These are phyloP conservation scores for Leuciscus waleckii DNA, from an alignment of 2,797 vertebrate genomes.

Conservation along the genomic window DNA sequence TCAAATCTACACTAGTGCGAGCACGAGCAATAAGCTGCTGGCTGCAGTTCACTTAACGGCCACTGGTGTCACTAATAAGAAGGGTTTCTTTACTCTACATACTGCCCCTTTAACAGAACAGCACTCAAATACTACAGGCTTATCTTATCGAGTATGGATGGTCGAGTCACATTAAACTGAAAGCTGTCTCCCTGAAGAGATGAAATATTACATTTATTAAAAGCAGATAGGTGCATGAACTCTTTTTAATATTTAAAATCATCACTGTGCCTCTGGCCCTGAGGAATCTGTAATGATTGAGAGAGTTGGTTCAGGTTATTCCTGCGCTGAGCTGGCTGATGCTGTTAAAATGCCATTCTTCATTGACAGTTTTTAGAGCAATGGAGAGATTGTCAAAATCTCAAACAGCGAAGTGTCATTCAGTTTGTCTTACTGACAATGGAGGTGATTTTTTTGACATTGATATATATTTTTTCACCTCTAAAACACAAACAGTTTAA, in stretches of 20 bases:
- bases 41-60: no score
- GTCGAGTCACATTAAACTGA: not conserved
- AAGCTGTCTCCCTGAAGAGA: constrained; percentile 31
- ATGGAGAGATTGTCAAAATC: not conserved
- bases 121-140: not conserved
- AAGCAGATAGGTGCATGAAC: constrained; percentile 39
- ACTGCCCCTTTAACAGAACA: not conserved
- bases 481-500: not conserved
- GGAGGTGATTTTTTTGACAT: not conserved
- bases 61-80: no score
- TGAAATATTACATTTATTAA: constrained; percentile 44
- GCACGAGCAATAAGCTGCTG: no score
- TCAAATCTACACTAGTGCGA: no score
- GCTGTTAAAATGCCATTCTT: not conserved
- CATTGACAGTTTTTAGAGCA: constrained; percentile 14
- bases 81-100: not conserved
- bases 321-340: not conserved
- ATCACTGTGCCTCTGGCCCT: constrained; percentile 16
- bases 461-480: constrained; percentile 4
- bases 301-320: not conserved
- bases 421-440: constrained; percentile 12
- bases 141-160: not conserved
- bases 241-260: constrained; percentile 29
- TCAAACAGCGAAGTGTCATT: constrained; percentile 6
- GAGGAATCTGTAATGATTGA: constrained; percentile 34